Evolutionary conservation across 1,140 invertebrate species (phyloP), one percentile per base, ranked within the genome.

Genomic region (Periplaneta americana): DNA sequence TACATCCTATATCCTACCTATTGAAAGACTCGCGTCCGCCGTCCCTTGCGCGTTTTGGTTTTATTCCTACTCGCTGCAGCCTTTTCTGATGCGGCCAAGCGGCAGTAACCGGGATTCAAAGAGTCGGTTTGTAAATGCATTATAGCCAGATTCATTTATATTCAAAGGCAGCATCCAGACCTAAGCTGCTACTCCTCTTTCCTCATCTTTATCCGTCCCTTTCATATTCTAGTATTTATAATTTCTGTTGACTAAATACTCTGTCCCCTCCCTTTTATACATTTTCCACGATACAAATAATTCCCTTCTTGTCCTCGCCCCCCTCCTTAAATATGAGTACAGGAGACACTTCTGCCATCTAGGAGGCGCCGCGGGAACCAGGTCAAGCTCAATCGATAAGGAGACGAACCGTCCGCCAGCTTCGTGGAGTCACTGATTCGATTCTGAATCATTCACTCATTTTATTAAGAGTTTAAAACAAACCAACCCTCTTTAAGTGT

Each of bases 81-180:
- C 35, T 34, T 81, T 76, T 81, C 74, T 77, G 34, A 22, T 75
- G 32, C 74, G 34, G 17, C 79, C 66, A 81, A n/a, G 48, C 75
- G 75, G 15, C 5, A 34, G 18, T 77, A 77, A 77, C 15, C 4
- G 36, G 34, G 37, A 80, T 80, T 48, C 79, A 80, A 80, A 48
- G 79, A 80, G 79, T 80, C 79, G 79, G 79, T 80, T 80, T 80
- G 37, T 80, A 80, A 74, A 35, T 80, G 36, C 57, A 80, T 80
- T 80, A 80, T 80, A 57, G 35, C 79, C 31, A 80, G 57, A 80
- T 80, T 80, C 79, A 80, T 80, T 80, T 80, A 80, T 80, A 80
- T 80, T 80, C 79, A 80, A 48, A 80, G 48, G 48, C 48, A 66
- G 48, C 48, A 66, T 66, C 48, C 48, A 28, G 48, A 66, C 48